These are phyloP conservation scores for Encarsia formosa DNA, from an alignment of 2,888 invertebrate species.

Conservation along the genomic window DNA sequence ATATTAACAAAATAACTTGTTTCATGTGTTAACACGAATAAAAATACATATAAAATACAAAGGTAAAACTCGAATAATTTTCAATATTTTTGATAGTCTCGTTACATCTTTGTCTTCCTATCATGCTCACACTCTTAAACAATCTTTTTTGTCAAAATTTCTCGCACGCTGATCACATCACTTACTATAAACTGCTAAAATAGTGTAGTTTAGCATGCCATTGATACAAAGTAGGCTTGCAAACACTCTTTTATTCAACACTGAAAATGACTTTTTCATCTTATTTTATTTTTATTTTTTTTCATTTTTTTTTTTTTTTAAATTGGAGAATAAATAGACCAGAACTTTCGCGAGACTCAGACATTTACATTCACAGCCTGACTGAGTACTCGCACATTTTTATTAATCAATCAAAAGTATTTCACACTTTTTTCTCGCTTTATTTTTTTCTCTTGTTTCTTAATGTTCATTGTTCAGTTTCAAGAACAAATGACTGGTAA, in stretches of 20 bases:
- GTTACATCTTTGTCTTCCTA: too few species aligned
- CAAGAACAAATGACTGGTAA: too few species aligned
- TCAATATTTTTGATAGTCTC: too few species aligned
- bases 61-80: conserved; percentile 19
- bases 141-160: too few species aligned
- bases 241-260: conserved; percentile 11
- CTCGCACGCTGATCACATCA: conserved; percentile 42
- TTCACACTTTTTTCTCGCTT: conserved; percentile 7
- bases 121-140: too few species aligned
- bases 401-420: conserved; percentile 18
- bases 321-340: conserved; percentile 17
- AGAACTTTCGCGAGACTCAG: conserved; percentile 41
- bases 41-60: conserved; percentile 12
- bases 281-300: conserved; percentile 6
- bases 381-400: conserved; percentile 42
- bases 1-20: conserved; percentile 15
- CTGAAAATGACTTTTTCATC: conserved; percentile 1
- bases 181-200: conserved; percentile 45
- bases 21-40: conserved; percentile 5
- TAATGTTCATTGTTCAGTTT: too few species aligned
- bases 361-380: conserved; percentile 52
- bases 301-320: background rate
- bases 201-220: conserved; percentile 34
- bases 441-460: conserved; percentile 6
- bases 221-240: conserved; percentile 20